Conservation (phyloP, 92 coral and sea anemone genomes). For the Desmophyllum pertusum region DNA sequence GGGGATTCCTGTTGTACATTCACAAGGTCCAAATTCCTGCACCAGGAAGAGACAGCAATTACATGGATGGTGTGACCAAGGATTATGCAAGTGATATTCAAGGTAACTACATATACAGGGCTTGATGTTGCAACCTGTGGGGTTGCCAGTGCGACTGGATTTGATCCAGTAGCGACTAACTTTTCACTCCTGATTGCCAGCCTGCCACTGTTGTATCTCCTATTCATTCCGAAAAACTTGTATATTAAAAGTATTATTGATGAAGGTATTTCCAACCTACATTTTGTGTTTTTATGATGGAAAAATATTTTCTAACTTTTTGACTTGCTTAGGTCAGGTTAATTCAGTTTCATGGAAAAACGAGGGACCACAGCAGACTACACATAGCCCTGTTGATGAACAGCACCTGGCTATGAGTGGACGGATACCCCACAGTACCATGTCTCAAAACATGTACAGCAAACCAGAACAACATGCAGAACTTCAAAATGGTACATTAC, state of each 20-base stretch:
- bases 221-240: no score
- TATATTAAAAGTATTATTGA: no score
- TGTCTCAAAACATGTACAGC: neutral
- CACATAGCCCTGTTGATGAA: neutral
- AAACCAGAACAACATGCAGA: neutral
- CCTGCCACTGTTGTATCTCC: no score
- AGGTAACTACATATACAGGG: no score
- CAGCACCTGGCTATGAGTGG: constrained; percentile 17
- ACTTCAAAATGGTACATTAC: neutral
- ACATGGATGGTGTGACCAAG: constrained; percentile 8
- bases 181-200: no score
- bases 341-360: constrained; percentile 3
- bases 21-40: neutral
- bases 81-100: neutral
- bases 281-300: no score
- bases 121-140: no score
- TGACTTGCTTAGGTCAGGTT: neutral
- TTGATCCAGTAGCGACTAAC: no score
- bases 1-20: constrained; percentile 9
- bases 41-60: constrained; percentile 24
- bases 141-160: no score
- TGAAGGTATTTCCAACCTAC: no score
- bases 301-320: no score
- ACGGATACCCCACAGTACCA: constrained; percentile 1
- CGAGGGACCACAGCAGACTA: constrained; percentile 11